Evolutionary conservation across 2,888 invertebrate species (phyloP).

Genomic region (Trissolcus japonicus): DNA sequence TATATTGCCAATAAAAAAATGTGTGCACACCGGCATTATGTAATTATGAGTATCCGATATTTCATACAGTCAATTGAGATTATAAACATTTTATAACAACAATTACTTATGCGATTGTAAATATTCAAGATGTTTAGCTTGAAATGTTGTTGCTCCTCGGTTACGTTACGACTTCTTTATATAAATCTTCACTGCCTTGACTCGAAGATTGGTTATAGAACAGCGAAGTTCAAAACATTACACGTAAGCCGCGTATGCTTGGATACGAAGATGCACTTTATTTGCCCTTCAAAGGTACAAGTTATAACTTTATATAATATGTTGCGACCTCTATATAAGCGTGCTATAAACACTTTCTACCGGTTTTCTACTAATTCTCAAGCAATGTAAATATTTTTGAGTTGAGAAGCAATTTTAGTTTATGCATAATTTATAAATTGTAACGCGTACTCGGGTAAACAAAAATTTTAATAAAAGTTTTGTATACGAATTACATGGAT

Average conservation of each 20-base stretch:
- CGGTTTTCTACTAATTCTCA: slow-evolving; percentile 38
- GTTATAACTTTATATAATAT: slow-evolving; percentile 23
- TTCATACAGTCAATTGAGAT: too few species aligned
- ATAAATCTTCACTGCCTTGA: slow-evolving; percentile 19
- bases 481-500: slow-evolving; percentile 34
- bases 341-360: slow-evolving; percentile 17
- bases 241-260: not conserved
- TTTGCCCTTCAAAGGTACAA: slow-evolving; percentile 21
- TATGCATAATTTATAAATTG: slow-evolving; percentile 32
- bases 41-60: too few species aligned
- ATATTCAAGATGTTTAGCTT: slow-evolving; percentile 4
- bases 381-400: slow-evolving; percentile 30
- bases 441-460: slow-evolving; percentile 36
- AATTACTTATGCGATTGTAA: not conserved
- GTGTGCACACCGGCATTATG: too few species aligned
- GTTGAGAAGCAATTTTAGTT: slow-evolving; percentile 27
- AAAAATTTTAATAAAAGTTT: slow-evolving; percentile 49
- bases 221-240: slow-evolving; percentile 8
- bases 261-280: slow-evolving; percentile 12
- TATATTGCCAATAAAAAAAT: slow-evolving; percentile 1
- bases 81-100: not conserved
- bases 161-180: slow-evolving; percentile 1
- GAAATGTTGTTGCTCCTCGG: not conserved
- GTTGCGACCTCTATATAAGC: slow-evolving; percentile 18
- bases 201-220: slow-evolving; percentile 32